A percentile compares a stretch with the other conserved stretches of the same genome.
These are phyloP conservation scores for Chrysolina americana DNA, from an alignment of 2,888 invertebrate genomes.

Conservation along the genomic window DNA sequence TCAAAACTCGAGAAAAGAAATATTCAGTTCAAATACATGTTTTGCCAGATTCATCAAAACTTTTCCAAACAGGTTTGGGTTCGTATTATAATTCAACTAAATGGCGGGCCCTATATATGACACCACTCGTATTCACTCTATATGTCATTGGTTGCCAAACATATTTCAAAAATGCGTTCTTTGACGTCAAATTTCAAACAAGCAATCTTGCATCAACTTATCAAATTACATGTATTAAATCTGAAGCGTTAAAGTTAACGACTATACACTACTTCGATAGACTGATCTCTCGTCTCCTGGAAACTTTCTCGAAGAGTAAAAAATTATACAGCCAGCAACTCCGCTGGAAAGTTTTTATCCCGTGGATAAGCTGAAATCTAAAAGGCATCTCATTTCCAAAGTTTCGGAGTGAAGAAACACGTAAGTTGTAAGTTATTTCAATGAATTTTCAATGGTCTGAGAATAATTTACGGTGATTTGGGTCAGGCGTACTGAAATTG, in stretches of 20 bases:
- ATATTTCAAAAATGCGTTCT: background rate
- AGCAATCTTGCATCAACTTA: background rate
- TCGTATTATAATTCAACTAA: no score
- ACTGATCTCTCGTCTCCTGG: constrained; percentile 7
- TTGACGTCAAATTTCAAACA: background rate
- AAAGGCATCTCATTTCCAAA: constrained; percentile 16
- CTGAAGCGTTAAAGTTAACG: constrained; percentile 13
- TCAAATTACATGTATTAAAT: constrained; percentile 26
- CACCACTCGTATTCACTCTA: no score
- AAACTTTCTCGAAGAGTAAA: constrained; percentile 15
- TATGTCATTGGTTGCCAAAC: background rate
- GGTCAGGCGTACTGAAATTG: background rate
- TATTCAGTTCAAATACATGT: no score
- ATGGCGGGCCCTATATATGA: background rate
- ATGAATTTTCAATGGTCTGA: background rate
- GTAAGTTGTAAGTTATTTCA: constrained; percentile 2
- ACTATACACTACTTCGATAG: constrained; percentile 7
- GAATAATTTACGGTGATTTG: background rate
- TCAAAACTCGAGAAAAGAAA: no score
- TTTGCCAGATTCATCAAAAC: no score
- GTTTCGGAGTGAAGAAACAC: constrained; percentile 10
- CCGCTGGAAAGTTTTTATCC: constrained; percentile 18
- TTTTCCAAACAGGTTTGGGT: no score
- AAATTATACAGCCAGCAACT: constrained; percentile 29
- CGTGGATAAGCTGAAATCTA: constrained; percentile 17